Evolutionary conservation across 2,797 vertebrate genomes (phyloP).

Genomic region (Rhinophrynus dorsalis): DNA sequence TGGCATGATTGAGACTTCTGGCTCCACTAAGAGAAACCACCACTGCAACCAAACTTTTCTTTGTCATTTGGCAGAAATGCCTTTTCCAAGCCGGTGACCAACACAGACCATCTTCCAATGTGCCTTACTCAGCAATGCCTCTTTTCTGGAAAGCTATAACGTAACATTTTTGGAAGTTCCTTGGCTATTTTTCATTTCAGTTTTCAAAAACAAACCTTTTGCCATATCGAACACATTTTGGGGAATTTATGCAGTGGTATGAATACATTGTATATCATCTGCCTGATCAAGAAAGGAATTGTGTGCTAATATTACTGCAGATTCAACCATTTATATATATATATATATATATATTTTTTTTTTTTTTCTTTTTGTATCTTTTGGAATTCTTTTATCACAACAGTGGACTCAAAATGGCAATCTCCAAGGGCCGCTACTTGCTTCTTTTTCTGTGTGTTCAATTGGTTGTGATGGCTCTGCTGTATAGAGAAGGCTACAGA

Average conservation of each 20-base stretch:
- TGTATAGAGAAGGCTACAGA: constrained; percentile 74
- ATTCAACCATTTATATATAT: not conserved
- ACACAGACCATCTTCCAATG: not conserved
- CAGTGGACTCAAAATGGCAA: constrained; percentile 1
- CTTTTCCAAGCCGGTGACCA: too few species aligned
- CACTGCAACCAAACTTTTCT: not conserved
- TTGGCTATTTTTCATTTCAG: not conserved
- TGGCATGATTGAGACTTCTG: not conserved
- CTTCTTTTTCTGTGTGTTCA: constrained; percentile 78
- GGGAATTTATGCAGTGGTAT: not conserved
- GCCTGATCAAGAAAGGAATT: not conserved
- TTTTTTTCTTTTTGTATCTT: not conserved
- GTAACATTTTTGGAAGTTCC: not conserved
- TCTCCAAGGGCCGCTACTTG: constrained; percentile 72
- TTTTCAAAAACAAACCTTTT: not conserved
- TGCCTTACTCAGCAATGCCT: constrained; percentile 17
- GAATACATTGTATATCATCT: not conserved
- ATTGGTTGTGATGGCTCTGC: constrained; percentile 76
- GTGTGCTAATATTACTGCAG: too few species aligned
- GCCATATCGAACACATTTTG: not conserved
- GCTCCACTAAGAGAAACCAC: not conserved
- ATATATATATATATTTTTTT: not conserved
- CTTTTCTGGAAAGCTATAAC: not conserved
- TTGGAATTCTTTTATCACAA: not conserved
- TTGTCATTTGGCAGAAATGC: not conserved